Conservation (phyloP, 2,113 vertebrate species). For the Serilophus lunatus region DNA sequence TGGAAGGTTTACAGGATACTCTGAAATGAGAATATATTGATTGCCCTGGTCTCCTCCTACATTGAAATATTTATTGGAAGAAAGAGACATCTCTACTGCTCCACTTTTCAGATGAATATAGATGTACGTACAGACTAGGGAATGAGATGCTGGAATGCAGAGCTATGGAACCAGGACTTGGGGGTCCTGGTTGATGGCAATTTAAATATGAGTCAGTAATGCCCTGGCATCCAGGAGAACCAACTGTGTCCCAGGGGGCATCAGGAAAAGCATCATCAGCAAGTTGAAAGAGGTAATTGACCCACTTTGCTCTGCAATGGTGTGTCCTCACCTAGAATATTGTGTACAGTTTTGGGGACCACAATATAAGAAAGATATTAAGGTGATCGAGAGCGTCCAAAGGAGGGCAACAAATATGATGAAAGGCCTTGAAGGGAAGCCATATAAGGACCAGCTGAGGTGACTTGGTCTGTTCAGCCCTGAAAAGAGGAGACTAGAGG, state of each 20-base stretch:
- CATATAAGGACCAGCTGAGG: neutral
- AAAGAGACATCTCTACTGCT: neutral
- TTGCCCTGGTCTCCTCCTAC: neutral
- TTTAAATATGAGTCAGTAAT: neutral
- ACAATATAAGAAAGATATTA: neutral
- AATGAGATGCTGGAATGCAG: neutral
- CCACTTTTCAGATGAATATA: neutral
- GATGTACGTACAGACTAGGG: neutral
- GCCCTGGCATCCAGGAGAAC: neutral
- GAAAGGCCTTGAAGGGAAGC: neutral
- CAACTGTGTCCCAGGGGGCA: neutral
- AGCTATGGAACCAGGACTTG: neutral
- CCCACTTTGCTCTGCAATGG: neutral
- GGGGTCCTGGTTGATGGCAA: neutral
- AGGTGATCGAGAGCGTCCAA: neutral
- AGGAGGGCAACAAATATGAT: neutral
- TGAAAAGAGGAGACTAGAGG: neutral
- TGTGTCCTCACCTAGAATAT: neutral
- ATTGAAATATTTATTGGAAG: neutral
- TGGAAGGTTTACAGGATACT: neutral
- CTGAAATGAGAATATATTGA: neutral
- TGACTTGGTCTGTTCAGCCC: neutral
- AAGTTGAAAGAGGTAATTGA: neutral
- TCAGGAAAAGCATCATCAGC: neutral
- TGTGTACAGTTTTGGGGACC: neutral